phyloP scores from a whole-genome alignment of 2,113 vertebrate genomes.

The Daphoenositta chrysoptera region DNA sequence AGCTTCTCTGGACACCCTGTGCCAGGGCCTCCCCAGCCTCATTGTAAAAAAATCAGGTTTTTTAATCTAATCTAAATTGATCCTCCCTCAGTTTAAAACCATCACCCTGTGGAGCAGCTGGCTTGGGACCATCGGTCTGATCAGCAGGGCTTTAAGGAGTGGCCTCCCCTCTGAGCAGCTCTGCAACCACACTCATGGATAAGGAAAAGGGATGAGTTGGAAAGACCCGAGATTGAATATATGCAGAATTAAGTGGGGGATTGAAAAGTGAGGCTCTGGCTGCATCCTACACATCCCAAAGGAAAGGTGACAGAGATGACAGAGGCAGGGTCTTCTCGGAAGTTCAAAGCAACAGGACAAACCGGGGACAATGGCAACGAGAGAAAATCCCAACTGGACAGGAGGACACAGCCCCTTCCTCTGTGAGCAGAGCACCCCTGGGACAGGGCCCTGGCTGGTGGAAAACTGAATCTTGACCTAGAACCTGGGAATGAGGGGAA shows the following conservation, averaged over 20 bases:
- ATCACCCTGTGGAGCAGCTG: neutral
- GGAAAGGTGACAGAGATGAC: neutral
- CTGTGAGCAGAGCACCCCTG: neutral
- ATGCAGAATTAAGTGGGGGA: neutral
- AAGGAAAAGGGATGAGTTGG: neutral
- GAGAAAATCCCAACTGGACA: neutral
- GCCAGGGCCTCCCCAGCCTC: neutral
- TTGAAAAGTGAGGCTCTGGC: neutral
- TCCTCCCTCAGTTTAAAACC: neutral
- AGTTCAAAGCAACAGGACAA: neutral
- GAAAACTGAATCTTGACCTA: neutral
- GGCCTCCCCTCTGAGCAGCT: neutral
- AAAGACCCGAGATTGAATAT: neutral
- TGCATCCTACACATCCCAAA: neutral
- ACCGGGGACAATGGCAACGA: neutral
- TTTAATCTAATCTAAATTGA: neutral
- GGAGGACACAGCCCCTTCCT: neutral
- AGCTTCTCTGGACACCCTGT: neutral
- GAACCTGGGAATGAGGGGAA: neutral
- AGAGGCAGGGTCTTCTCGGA: neutral
- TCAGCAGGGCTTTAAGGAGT: neutral
- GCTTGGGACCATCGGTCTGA: neutral
- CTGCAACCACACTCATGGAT: neutral
- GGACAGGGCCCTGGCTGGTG: neutral
- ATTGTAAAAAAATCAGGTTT: fast-evolving